A percentile compares a stretch with the other conserved stretches of the same genome.
Evolutionary conservation across 2,113 vertebrate genomes (phyloP).

Genomic region (Indicator indicator): DNA sequence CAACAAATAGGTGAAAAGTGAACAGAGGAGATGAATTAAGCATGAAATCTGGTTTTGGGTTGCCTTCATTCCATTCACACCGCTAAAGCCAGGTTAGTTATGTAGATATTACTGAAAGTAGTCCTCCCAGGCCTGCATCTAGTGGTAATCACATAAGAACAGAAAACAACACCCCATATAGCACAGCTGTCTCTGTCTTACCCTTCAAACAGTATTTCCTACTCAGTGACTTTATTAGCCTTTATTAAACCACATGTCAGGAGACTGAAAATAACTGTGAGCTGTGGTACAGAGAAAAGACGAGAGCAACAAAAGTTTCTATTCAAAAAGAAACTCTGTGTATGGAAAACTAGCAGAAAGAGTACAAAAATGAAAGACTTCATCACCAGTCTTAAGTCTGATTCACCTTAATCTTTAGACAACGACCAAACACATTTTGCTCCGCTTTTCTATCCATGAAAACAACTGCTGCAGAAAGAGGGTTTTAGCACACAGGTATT

Average conservation of each 20-base stretch:
- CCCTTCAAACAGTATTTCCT: neutral
- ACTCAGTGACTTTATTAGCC: neutral
- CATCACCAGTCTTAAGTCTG: neutral
- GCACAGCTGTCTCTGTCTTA: neutral
- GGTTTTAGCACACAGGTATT: neutral
- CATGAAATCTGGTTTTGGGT: neutral
- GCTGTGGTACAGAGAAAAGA: neutral
- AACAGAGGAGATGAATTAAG: neutral
- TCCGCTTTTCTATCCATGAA: neutral
- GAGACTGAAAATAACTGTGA: neutral
- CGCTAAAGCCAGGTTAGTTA: neutral
- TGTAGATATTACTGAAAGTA: neutral
- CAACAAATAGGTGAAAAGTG: neutral
- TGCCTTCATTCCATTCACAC: neutral
- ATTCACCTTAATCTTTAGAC: neutral
- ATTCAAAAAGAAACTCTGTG: neutral
- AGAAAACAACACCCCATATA: neutral
- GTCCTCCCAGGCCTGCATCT: neutral
- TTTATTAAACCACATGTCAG: neutral
- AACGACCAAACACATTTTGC: neutral
- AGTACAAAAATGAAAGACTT: neutral
- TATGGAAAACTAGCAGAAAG: neutral
- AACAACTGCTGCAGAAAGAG: neutral
- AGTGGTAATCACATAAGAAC: neutral
- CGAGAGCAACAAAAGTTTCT: neutral